These are phyloP conservation scores for Trachelus tabidus DNA, from an alignment of 2,888 invertebrate genomes.

Conservation along the genomic window DNA sequence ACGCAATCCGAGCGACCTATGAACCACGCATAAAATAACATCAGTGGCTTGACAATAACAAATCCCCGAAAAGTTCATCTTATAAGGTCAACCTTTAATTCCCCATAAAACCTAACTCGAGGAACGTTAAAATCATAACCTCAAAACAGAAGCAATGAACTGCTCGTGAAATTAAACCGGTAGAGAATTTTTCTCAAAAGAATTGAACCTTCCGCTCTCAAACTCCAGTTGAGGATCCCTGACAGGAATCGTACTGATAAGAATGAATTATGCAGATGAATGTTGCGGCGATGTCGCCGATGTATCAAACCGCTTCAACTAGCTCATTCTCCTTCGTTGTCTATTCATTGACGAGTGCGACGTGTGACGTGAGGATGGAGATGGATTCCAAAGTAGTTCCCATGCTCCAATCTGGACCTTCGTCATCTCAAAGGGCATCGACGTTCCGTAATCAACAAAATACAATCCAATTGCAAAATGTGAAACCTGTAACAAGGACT, in stretches of 20 bases:
- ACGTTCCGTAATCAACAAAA: not conserved
- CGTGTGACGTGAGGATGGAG: constrained; percentile 59
- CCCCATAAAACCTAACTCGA: too few species aligned
- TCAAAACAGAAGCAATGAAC: too few species aligned
- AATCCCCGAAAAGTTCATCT: too few species aligned
- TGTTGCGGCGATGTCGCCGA: constrained; percentile 63
- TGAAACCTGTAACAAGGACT: not conserved
- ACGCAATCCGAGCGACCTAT: constrained; percentile 47
- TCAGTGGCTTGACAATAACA: not conserved
- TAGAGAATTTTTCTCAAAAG: too few species aligned
- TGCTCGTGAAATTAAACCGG: too few species aligned
- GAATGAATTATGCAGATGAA: constrained; percentile 64
- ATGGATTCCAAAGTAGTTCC: constrained; percentile 63
- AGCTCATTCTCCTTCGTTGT: constrained; percentile 65
- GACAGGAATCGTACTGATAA: constrained; percentile 59
- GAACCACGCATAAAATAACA: constrained; percentile 22
- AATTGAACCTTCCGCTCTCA: not conserved
- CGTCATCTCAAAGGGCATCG: not conserved
- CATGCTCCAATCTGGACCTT: constrained; percentile 53
- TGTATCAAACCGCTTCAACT: constrained; percentile 63
- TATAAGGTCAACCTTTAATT: too few species aligned
- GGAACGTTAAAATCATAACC: too few species aligned
- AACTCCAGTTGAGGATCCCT: constrained; percentile 50
- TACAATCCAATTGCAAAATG: not conserved
- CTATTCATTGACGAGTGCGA: constrained; percentile 63